Evolutionary conservation across 2,888 invertebrate species (phyloP).

Genomic region (Teleiodes luculella): DNA sequence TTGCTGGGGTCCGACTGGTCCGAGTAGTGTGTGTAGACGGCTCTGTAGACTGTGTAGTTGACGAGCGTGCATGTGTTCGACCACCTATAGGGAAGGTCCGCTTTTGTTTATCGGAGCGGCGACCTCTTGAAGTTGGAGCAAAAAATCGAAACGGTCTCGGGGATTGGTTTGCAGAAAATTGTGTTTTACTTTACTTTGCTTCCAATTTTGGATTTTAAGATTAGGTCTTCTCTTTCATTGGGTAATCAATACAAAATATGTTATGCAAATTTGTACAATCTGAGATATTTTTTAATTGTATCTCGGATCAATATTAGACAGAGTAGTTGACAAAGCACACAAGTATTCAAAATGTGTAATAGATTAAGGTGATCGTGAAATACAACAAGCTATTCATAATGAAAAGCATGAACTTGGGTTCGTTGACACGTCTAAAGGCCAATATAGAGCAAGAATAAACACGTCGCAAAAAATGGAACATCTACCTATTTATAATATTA

Average conservation of each 20-base stretch:
- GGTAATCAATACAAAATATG: too few species aligned
- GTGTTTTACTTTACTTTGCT: not conserved
- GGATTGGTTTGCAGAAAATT: slow-evolving; percentile 18
- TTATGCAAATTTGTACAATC: too few species aligned
- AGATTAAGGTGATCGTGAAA: too few species aligned
- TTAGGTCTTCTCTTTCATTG: not conserved
- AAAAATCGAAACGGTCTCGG: slow-evolving; percentile 22
- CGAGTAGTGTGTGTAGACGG: slow-evolving; percentile 30
- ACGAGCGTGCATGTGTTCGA: slow-evolving; percentile 1
- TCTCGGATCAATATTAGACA: too few species aligned
- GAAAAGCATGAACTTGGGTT: not conserved
- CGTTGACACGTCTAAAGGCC: not conserved
- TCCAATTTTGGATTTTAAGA: not conserved
- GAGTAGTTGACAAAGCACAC: too few species aligned
- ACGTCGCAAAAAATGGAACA: slow-evolving; percentile 8
- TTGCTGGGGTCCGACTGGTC: slow-evolving; percentile 41
- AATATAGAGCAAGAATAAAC: not conserved
- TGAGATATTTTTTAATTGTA: too few species aligned
- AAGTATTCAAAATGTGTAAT: too few species aligned
- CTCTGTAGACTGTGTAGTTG: slow-evolving; percentile 15
- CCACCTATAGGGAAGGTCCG: slow-evolving; percentile 47
- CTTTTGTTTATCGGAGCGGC: slow-evolving; percentile 60
- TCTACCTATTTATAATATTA: not conserved
- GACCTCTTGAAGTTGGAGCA: slow-evolving; percentile 26
- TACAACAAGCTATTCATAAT: not conserved